phyloP scores from a whole-genome alignment of 2,797 vertebrate genomes.

The Erpetoichthys calabaricus region DNA sequence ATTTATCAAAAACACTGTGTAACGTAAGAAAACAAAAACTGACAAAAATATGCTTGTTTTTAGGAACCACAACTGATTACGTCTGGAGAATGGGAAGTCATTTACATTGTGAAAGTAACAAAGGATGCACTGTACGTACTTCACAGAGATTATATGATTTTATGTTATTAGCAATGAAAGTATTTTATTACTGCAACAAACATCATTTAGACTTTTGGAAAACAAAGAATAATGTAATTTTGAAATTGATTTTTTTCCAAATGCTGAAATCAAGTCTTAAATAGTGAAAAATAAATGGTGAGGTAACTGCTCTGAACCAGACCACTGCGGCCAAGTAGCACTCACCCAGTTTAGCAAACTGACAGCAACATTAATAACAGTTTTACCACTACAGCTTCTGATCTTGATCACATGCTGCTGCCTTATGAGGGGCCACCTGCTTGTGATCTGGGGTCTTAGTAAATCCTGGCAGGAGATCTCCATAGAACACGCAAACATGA shows the following conservation, averaged over 20 bases:
- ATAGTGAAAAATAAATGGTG: neutral
- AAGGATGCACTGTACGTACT: conserved; percentile 63
- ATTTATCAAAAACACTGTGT: too few species aligned
- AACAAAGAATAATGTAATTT: neutral
- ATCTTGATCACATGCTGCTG: too few species aligned
- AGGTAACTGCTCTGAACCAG: too few species aligned
- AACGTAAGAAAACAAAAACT: neutral
- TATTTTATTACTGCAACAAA: conserved; percentile 8
- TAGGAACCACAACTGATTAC: conserved; percentile 50
- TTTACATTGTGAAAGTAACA: conserved; percentile 72
- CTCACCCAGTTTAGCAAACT: too few species aligned
- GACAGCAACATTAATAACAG: too few species aligned
- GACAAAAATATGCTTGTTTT: conserved; percentile 27
- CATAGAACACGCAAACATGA: too few species aligned
- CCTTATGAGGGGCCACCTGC: too few species aligned
- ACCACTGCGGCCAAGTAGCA: too few species aligned
- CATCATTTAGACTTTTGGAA: too few species aligned
- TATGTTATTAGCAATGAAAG: conserved; percentile 17
- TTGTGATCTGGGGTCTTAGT: too few species aligned
- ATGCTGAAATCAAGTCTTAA: neutral
- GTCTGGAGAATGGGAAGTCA: conserved; percentile 83
- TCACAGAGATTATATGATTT: conserved; percentile 5
- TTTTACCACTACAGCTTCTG: too few species aligned
- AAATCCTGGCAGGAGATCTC: too few species aligned
- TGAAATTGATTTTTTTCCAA: neutral